These are phyloP conservation scores for Coturnix japonica DNA, from an alignment of 2,113 vertebrate genomes.

Conservation along the genomic window DNA sequence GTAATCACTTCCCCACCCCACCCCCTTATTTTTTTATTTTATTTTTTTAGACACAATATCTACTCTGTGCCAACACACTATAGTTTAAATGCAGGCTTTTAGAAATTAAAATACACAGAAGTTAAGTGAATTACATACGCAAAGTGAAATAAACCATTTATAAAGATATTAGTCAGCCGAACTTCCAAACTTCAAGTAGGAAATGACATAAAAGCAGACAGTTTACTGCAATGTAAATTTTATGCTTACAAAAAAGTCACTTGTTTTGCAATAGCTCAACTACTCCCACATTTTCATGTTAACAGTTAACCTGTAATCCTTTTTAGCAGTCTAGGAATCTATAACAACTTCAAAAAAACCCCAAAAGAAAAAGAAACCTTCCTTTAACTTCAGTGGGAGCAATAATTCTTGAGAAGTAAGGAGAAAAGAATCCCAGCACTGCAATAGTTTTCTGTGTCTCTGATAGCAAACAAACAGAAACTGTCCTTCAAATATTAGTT, in stretches of 20 bases:
- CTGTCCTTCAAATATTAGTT: not conserved
- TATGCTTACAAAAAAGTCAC: not conserved
- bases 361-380: not conserved
- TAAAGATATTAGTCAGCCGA: not conserved
- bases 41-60: not conserved
- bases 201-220: not conserved
- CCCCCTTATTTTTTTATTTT: not conserved
- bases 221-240: not conserved
- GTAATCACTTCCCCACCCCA: not conserved
- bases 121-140: not conserved
- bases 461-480: rapidly evolving
- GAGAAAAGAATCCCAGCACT: not conserved
- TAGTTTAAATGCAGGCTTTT: not conserved
- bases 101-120: not conserved
- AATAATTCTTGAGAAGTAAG: not conserved
- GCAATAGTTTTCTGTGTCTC: not conserved
- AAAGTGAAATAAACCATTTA: not conserved
- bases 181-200: not conserved
- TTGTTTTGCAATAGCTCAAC: not conserved
- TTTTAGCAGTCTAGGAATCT: too few species aligned
- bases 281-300: not conserved
- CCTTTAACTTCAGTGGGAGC: too few species aligned
- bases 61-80: not conserved
- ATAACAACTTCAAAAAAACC: not conserved
- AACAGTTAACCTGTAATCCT: too few species aligned